Evolutionary conservation across 1,140 invertebrate genomes (phyloP).

Genomic region (Drosophila varians): DNA sequence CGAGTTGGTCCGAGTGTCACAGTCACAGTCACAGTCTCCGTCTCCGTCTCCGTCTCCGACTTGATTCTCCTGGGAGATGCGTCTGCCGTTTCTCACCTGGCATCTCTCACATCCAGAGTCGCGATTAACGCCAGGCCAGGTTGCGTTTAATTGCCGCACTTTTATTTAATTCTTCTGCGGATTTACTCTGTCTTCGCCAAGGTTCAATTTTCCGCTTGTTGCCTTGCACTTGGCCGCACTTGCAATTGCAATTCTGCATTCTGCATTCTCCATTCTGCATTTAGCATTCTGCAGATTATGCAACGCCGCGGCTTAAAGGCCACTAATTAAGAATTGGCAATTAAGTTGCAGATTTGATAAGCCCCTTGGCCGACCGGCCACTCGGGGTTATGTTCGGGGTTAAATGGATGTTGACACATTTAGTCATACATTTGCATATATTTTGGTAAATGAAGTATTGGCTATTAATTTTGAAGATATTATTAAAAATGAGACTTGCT

Average conservation of each 20-base stretch:
- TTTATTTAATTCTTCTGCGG: constrained; percentile 71
- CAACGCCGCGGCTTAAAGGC: constrained; percentile 39
- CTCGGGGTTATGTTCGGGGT: constrained; percentile 17
- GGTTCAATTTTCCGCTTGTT: constrained; percentile 52
- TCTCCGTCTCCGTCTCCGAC: constrained; percentile 2
- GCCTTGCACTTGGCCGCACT: constrained; percentile 27
- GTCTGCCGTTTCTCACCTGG: constrained; percentile 38
- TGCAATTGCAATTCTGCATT: constrained; percentile 9
- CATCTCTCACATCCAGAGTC: constrained; percentile 31
- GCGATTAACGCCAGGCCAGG: constrained; percentile 62
- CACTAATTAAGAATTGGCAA: constrained; percentile 43
- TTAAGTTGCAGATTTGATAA: constrained; percentile 33
- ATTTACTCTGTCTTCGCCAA: constrained; percentile 31
- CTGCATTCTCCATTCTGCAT: constrained; percentile 33
- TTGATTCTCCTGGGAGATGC: constrained; percentile 41
- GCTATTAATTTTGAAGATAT: too few species aligned
- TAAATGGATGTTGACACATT: constrained; percentile 28
- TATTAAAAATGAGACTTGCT: too few species aligned
- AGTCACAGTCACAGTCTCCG: constrained; percentile 20
- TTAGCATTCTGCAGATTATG: constrained; percentile 45
- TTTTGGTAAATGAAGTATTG: too few species aligned
- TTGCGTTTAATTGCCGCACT: constrained; percentile 76
- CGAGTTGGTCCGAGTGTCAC: constrained; percentile 58
- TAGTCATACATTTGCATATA: background rate
- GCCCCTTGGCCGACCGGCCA: constrained; percentile 16